Conservation (phyloP, 37 sponge, comb jelly and placozoan species). For the Eunapius fragilis region DNA sequence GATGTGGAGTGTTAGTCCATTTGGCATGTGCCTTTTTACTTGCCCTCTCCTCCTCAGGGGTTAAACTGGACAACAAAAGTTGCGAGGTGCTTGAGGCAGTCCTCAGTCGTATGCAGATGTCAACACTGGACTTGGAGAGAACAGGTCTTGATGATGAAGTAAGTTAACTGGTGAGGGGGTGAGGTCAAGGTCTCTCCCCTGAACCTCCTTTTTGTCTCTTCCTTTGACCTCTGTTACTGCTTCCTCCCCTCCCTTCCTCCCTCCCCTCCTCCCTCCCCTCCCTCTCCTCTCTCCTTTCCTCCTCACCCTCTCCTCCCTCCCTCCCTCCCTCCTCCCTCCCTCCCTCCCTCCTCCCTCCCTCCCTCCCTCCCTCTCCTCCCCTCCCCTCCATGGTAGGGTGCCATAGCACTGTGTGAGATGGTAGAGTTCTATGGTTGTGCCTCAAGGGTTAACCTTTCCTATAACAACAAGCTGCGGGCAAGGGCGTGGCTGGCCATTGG, state of each 20-base stretch:
- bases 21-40: not conserved
- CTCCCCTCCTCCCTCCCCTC: not conserved
- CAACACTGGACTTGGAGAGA: constrained; percentile 74
- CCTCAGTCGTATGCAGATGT: constrained; percentile 74
- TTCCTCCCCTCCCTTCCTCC: not conserved
- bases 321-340: too few species aligned
- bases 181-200: not conserved
- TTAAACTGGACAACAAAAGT: constrained; percentile 67
- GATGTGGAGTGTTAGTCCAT: not conserved
- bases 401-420: constrained; percentile 94
- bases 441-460: constrained; percentile 46
- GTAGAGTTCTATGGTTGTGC: constrained; percentile 92
- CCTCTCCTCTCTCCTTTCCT: not conserved
- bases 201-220: not conserved
- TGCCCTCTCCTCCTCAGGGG: constrained; percentile 40
- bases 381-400: constrained; percentile 46
- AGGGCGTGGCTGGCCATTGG: constrained; percentile 86
- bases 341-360: not conserved
- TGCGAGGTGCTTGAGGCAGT: constrained; percentile 86
- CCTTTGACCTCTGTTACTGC: not conserved
- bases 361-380: not conserved
- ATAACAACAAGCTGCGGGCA: constrained; percentile 70
- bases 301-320: not conserved
- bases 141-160: constrained; percentile 86
- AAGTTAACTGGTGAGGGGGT: not conserved